These are phyloP conservation scores for Lapara coniferarum DNA, from an alignment of 2,888 invertebrate species.

Conservation along the genomic window DNA sequence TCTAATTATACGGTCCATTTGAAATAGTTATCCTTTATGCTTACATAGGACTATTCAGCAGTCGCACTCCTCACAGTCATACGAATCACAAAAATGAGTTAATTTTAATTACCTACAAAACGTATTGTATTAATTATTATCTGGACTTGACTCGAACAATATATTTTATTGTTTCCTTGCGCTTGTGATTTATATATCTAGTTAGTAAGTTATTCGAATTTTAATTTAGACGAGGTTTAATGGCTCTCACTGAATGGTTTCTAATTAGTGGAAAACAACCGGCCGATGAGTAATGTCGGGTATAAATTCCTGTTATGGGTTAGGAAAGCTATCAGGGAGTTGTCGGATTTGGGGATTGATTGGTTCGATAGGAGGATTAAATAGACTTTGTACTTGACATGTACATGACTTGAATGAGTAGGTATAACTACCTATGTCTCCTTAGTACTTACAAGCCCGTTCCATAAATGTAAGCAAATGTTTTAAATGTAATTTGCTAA, in stretches of 20 bases:
- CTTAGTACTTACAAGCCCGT: no score
- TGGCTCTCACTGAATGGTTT: constrained; percentile 81
- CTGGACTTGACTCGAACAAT: constrained; percentile 68
- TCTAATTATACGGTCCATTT: no score
- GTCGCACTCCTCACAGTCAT: neutral
- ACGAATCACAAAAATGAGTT: constrained; percentile 71
- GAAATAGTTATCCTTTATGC: neutral
- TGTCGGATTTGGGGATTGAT: constrained; percentile 7
- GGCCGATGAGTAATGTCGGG: constrained; percentile 77
- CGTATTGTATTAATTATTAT: constrained; percentile 80
- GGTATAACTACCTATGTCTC: no score
- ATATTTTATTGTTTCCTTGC: constrained; percentile 80
- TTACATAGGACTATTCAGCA: neutral
- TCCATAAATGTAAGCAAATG: no score
- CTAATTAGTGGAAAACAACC: constrained; percentile 82
- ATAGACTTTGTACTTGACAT: neutral
- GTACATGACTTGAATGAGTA: no score
- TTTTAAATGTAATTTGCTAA: no score
- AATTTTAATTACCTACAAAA: constrained; percentile 80
- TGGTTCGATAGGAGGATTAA: neutral
- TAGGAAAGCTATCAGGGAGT: constrained; percentile 59
- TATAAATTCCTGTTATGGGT: constrained; percentile 77
- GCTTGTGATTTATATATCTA: constrained; percentile 79
- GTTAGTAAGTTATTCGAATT: constrained; percentile 83
- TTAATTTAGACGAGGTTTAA: constrained; percentile 83